Evolutionary conservation across 2,113 vertebrate genomes (phyloP).

Genomic region (Castor canadensis): DNA sequence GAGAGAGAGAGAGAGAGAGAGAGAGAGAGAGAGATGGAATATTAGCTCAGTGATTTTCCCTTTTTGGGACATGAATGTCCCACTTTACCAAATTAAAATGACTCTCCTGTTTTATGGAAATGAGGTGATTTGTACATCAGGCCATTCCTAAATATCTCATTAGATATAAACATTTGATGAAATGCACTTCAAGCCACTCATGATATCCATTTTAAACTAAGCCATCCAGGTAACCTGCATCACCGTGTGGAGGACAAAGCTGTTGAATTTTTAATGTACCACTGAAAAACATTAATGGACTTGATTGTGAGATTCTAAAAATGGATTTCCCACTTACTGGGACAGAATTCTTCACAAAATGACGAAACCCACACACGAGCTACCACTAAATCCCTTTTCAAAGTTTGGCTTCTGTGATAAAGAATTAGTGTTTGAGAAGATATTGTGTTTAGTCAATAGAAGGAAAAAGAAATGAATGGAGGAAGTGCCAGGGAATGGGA

Average conservation of each 20-base stretch:
- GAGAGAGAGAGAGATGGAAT: too few relatives aligned
- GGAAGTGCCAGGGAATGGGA: neutral
- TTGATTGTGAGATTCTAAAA: conserved; percentile 60
- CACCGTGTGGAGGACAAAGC: neutral
- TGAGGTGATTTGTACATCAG: conserved; percentile 29
- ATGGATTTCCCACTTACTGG: conserved; percentile 41
- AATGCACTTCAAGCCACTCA: conserved; percentile 50
- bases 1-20: neutral
- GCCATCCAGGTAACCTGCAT: conserved; percentile 43
- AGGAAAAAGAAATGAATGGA: neutral
- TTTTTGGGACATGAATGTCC: conserved; percentile 20
- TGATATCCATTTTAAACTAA: conserved; percentile 58
- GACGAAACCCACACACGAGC: neutral
- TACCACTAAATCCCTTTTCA: neutral
- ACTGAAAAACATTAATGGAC: neutral
- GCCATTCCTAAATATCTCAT: conserved; percentile 54
- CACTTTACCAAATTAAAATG: conserved; percentile 63
- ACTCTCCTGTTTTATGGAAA: conserved; percentile 35
- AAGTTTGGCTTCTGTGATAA: neutral
- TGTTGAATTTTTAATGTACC: conserved; percentile 47
- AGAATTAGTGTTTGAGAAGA: neutral
- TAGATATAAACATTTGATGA: conserved; percentile 64
- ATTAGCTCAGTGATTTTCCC: neutral
- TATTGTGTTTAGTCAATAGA: neutral
- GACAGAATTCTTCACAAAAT: conserved; percentile 33